A percentile compares a stretch with the other conserved stretches of the same genome.
Evolutionary conservation across 2,888 invertebrate species (phyloP).

Genomic region (Digitonthophagus gazella): DNA sequence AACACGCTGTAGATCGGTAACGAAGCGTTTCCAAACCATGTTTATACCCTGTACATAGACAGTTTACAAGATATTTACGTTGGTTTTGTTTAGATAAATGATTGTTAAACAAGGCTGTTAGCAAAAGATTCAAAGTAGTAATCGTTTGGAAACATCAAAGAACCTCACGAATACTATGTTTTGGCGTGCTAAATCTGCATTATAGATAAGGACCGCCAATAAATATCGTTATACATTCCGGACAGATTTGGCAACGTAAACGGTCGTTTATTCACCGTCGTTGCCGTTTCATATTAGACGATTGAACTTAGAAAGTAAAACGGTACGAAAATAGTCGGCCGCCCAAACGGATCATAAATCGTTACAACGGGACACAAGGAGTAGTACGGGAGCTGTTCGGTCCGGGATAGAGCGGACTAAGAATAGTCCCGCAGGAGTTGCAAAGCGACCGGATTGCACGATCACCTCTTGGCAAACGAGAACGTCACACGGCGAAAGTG

Average conservation of each 20-base stretch:
- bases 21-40: no score
- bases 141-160: neutral
- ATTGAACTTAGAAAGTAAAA: neutral
- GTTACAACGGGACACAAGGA: neutral
- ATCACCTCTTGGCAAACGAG: slow-evolving; percentile 1
- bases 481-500: neutral
- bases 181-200: neutral
- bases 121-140: neutral
- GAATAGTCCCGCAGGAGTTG: neutral
- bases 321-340: neutral
- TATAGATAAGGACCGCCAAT: neutral
- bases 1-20: no score
- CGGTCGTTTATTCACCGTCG: neutral
- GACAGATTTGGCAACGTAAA: neutral
- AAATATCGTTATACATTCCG: neutral
- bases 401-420: neutral
- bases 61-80: no score
- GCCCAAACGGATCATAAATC: neutral
- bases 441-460: neutral
- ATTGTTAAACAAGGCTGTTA: neutral
- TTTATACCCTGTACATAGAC: no score
- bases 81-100: neutral
- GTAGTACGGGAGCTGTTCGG: neutral
- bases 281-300: neutral
- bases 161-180: neutral